Base-by-base conservation (phyloP, 2,888 invertebrate species). In the Electrophaes corylata region DNA sequence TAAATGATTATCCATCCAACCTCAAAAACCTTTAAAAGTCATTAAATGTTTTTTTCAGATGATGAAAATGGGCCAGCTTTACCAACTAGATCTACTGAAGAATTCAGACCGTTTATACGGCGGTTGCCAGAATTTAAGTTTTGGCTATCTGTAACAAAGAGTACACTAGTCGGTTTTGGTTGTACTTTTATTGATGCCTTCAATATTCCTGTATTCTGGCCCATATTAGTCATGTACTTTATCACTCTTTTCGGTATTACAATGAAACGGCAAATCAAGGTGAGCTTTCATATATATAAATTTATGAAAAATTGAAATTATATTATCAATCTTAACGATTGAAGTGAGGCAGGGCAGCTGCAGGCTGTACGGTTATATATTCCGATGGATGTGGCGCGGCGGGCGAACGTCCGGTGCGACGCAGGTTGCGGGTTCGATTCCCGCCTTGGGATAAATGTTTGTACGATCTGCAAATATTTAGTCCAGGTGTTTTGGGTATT, bases 121-220 rank as follows among this genome's bases (percentile, higher is more conserved):
- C 94, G 99, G 74, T 91, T 99, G 81, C 99, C 99, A 44, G 99
- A 99, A 92, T 99, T 99, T 84, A 99, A 99, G 89, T 99, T 99
- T 90, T 99, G 99, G 99, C 95, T 99, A 73, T 98, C 99, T 71
- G 97, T 98, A 62, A 96, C 97, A 60, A 98, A 98, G 85, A 98
- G 99, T 71, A 98, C 99, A 35, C 71, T 98, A 10, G 93, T 99
- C 72, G 98, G 96, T 40, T 93, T 97, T 79, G 90, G 95, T 70
- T 98, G 98, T 92, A 99, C 99, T 60, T 97, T 98, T 89, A 98
- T 99, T 85, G 98, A 99, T 79, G 96, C 96, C 75, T 98, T 99
- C 90, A 98, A 99, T 93, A 96, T 99, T 86, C 99, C 99, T 81
- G 99, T 99, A 76, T 99, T 99, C 92, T 99, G 99, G 99, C 99